Conservation (phyloP, 1,140 invertebrate genomes). For the Coboldia fuscipes region DNA sequence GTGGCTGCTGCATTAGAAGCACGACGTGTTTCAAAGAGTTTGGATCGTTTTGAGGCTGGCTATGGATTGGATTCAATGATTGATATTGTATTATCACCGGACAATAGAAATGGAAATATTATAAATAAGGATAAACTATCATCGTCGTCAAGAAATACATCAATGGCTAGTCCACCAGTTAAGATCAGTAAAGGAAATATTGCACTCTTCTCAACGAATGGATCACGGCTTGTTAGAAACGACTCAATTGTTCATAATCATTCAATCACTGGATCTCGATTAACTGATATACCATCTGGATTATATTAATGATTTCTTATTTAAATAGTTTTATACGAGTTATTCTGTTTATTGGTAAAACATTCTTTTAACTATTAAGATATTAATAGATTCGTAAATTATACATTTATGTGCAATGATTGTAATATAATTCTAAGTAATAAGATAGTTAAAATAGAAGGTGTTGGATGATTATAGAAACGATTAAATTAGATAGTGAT, state of each 20-base stretch:
- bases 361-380: too few relatives aligned
- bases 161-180: conserved; percentile 11
- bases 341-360: too few relatives aligned
- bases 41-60: conserved; percentile 50
- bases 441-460: too few relatives aligned
- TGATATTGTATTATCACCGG: conserved; percentile 36
- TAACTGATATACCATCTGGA: conserved; percentile 48
- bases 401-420: too few relatives aligned
- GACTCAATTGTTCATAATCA: conserved; percentile 14
- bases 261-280: conserved; percentile 27
- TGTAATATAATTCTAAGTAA: too few relatives aligned
- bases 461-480: too few relatives aligned
- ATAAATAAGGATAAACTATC: conserved; percentile 22
- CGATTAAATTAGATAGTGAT: too few relatives aligned
- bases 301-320: conserved; percentile 45
- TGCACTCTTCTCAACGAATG: conserved; percentile 13
- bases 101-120: conserved; percentile 22
- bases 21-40: conserved; percentile 43
- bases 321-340: too few relatives aligned
- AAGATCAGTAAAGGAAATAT: conserved; percentile 8
- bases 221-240: conserved; percentile 13
- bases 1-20: conserved; percentile 28
- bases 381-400: too few relatives aligned
- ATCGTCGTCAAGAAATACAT: conserved; percentile 18
- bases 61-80: conserved; percentile 42